phyloP scores from a whole-genome alignment of 1,140 invertebrate genomes.

The Rhopalosiphum padi region DNA sequence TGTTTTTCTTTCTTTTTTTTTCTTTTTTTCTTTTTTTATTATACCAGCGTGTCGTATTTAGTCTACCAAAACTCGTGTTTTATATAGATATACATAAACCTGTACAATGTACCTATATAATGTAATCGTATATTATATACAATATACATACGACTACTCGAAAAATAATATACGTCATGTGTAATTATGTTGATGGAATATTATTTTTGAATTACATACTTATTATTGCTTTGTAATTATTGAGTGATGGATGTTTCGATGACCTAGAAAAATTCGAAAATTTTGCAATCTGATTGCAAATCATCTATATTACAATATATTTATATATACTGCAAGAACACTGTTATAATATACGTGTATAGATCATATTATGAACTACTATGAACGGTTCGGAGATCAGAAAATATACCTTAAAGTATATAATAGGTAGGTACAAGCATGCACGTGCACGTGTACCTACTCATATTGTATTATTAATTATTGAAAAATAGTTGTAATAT shows the following conservation, averaged over 20 bases:
- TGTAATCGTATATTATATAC: background rate
- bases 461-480: background rate
- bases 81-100: background rate
- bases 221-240: background rate
- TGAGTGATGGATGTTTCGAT: constrained; percentile 13
- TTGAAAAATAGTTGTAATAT: background rate
- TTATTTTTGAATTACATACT: constrained; percentile 12
- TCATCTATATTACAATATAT: background rate
- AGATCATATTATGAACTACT: background rate
- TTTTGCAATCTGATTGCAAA: background rate
- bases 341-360: background rate
- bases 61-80: background rate
- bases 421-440: background rate
- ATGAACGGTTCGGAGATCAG: background rate
- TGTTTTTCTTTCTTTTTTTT: background rate
- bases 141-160: background rate
- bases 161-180: background rate
- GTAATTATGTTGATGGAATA: background rate
- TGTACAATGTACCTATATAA: background rate
- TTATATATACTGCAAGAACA: background rate
- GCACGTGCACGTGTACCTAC: background rate
- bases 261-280: constrained; percentile 9
- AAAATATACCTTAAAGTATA: background rate
- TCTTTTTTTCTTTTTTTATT: background rate
- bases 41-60: background rate